These are phyloP conservation scores for Molossus molossus DNA, from an alignment of 2,797 vertebrate species.

Conservation along the genomic window DNA sequence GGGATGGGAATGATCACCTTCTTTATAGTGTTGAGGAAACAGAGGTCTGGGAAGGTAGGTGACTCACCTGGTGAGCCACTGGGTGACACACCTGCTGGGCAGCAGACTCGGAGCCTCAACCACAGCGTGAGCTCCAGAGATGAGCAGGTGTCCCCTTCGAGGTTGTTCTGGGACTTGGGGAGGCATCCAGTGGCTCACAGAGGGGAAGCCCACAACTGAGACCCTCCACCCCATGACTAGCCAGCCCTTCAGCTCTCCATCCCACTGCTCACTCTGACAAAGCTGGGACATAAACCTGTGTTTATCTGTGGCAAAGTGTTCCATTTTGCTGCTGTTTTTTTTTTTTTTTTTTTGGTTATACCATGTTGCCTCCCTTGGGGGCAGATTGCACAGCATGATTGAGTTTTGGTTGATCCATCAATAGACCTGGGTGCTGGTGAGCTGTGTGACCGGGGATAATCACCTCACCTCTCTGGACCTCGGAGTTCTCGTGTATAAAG, in stretches of 20 bases:
- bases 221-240: fast-evolving
- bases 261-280: neutral
- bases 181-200: no score
- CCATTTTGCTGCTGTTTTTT: neutral
- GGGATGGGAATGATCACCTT: fast-evolving
- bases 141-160: neutral
- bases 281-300: neutral
- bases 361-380: neutral
- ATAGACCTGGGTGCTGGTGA: neutral
- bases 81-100: neutral
- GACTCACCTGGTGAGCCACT: neutral
- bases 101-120: neutral
- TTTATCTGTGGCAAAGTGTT: neutral
- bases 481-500: neutral
- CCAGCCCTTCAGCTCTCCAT: neutral
- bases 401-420: neutral
- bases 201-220: fast-evolving
- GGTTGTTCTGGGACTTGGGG: no score
- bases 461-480: no score
- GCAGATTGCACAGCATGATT: neutral
- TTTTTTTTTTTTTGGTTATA: neutral
- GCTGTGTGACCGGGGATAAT: neutral
- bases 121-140: neutral
- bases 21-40: neutral
- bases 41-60: no score